A percentile compares a stretch with the other conserved stretches of the same genome.
Evolutionary conservation across 2,888 invertebrate species (phyloP).

Genomic region (Andricus curvator): DNA sequence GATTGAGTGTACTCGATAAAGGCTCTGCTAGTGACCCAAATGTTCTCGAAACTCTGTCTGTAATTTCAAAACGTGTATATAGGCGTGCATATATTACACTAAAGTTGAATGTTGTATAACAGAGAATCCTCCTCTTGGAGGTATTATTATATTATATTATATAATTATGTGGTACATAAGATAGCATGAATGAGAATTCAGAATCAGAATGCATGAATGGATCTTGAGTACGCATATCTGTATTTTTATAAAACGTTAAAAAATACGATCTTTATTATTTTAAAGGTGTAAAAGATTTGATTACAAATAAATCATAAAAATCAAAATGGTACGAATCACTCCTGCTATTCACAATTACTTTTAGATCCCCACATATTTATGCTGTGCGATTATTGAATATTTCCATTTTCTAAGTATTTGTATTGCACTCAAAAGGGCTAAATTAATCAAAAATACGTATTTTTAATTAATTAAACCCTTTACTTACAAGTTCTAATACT

Average conservation of each 20-base stretch:
- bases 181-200: slow-evolving; percentile 40
- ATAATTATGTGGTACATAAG: neutral
- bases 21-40: slow-evolving; percentile 28
- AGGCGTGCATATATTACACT: slow-evolving; percentile 22
- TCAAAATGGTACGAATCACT: slow-evolving; percentile 28
- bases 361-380: neutral
- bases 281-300: slow-evolving; percentile 57
- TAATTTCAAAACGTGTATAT: slow-evolving; percentile 32
- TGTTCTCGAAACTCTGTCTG: slow-evolving; percentile 23
- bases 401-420: no score
- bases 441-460: no score
- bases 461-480: no score
- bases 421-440: no score
- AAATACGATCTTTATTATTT: slow-evolving; percentile 58
- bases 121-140: slow-evolving; percentile 31
- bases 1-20: slow-evolving; percentile 27
- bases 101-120: slow-evolving; percentile 24
- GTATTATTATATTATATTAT: slow-evolving; percentile 10
- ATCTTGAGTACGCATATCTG: slow-evolving; percentile 58
- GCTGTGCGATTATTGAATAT: no score
- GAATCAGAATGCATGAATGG: slow-evolving; percentile 48
- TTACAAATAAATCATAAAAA: slow-evolving; percentile 55
- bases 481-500: no score
- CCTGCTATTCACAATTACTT: neutral
- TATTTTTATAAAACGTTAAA: slow-evolving; percentile 65